A percentile compares a stretch with the other conserved stretches of the same genome.
These are phyloP conservation scores for Eremophila alpestris DNA, from an alignment of 2,797 vertebrate genomes.

Conservation along the genomic window DNA sequence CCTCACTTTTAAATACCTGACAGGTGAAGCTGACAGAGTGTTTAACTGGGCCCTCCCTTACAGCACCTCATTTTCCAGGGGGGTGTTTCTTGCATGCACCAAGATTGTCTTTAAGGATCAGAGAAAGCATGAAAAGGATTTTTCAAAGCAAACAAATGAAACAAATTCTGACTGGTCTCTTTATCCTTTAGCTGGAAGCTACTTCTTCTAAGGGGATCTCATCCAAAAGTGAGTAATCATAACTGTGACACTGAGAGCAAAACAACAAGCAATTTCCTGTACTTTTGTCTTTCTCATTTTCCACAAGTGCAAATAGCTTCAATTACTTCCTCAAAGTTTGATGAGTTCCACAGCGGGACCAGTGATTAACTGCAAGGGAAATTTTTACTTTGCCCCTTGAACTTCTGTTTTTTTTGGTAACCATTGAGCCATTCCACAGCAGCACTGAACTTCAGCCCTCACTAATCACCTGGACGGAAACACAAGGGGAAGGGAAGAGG, in stretches of 20 bases:
- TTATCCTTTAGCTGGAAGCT: conserved; percentile 45
- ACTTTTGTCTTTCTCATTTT: conserved; percentile 49
- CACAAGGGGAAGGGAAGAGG: not conserved
- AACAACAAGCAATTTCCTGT: conserved; percentile 53
- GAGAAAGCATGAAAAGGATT: not conserved
- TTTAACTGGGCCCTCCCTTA: not conserved
- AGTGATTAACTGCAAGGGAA: conserved; percentile 8
- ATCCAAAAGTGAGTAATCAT: conserved; percentile 35
- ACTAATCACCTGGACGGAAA: not conserved
- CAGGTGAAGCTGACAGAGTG: not conserved
- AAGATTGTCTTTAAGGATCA: not conserved
- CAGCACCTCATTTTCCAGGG: not conserved
- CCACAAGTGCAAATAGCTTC: conserved; percentile 51
- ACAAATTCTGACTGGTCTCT: not conserved
- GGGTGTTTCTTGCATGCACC: not conserved
- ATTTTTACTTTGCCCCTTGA: not conserved
- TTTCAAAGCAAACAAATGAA: conserved; percentile 15
- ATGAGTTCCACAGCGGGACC: conserved; percentile 6
- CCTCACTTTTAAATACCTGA: not conserved
- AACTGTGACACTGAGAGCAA: conserved; percentile 3
- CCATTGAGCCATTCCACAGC: not conserved
- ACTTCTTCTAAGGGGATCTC: conserved; percentile 50
- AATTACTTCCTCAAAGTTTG: conserved; percentile 47
- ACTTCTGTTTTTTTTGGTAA: not conserved
- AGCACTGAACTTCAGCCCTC: not conserved